Evolutionary conservation across 1,140 invertebrate genomes (phyloP), one percentile per base, ranked within the genome.

Genomic region (Trichonephila inaurata): DNA sequence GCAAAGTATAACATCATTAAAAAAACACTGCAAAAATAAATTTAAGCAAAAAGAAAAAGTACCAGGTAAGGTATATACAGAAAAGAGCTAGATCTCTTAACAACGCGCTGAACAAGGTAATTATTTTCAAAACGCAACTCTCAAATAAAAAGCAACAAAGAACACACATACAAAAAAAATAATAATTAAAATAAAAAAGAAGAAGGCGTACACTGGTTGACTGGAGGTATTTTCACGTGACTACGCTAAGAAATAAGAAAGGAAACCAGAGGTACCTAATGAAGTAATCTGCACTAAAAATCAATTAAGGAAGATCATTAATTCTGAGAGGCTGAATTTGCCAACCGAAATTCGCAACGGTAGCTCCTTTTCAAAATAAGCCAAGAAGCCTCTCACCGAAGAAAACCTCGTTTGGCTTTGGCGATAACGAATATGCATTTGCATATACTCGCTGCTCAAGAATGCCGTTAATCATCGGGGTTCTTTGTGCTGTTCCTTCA

Each of bases 261-360:
- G 33, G 33, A 64, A 40, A 60, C 66, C 28, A 58, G 60, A 61
- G 24, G n/a, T 60, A 40, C 18, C 61, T 92, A 92, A 92, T 92
- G 90, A 92, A 92, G 90, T 66, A 92, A 92, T 92, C 90, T 92
- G 82, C 90, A 92, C 90, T 92, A 85, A 85, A 92, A 92, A 92
- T 85, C 90, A 85, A 92, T 92, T 92, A 92, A 66, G 82, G 33
- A 83, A 92, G 90, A 85, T 92, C 61, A 92, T 92, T 85, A 92
- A 92, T 92, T 92, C 60, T 85, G 72, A 85, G 81, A 21, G 61
- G 19, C 77, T 85, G 90, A 92, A 81, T 66, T 85, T 92, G 90
- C 72, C 28, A 92, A 82, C 62, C 81, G 72, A 24, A 92, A 51
- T 51, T 89, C 62, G 66, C 40, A 18, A 82, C 66, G 69, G 60